Evolutionary conservation across 2,797 vertebrate genomes (phyloP), one percentile per base, ranked within the genome.

Genomic region (Onychomys torridus): DNA sequence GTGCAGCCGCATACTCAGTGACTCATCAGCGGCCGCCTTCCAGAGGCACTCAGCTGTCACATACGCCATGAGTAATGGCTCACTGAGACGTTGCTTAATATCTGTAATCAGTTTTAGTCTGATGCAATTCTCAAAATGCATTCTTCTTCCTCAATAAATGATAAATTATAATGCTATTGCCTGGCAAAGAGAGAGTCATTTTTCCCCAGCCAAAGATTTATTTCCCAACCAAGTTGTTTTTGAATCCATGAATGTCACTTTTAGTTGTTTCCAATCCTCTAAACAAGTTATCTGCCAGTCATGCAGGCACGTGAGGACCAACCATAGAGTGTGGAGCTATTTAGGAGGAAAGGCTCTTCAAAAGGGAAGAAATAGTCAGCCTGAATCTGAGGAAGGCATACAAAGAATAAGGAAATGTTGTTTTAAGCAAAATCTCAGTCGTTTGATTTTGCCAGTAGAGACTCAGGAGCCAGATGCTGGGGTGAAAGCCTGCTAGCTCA

Each of bases 81-180:
- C 93, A 11, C 19, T 57, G 40, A 97, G 94, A 97, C 91, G 69
- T 32, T 91, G 75, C 88, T 98, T 97, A 98, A 95, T 98, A 97
- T 96, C 97, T 96, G 37, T 89, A 95, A 90, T 97, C 78, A 97
- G 71, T 11, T 96, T 98, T 97, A 97, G 63, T 95, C 79, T 89
- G 84, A 92, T 97, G 95, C 0, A 23, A 75, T 97, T 97, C 96
- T 97, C 76, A 94, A 97, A 97, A 97, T 89, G 76, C 2, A 0
- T 97, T 73, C 95, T 97, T 89, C 93, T 94, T 96, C 97, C 96
- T 93, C 97, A 96, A 95, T 95, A 96, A 79, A 73, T 96, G 92
- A 85, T 96, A 82, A 96, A 43, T 89, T 97, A 89, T 67, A 96
- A 61, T 61, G 93, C 81, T 96, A 79, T 87, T 92, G 89, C 93